These are phyloP conservation scores for Scaptomyza caliginosa DNA, from an alignment of 2,888 invertebrate species.

Conservation along the genomic window DNA sequence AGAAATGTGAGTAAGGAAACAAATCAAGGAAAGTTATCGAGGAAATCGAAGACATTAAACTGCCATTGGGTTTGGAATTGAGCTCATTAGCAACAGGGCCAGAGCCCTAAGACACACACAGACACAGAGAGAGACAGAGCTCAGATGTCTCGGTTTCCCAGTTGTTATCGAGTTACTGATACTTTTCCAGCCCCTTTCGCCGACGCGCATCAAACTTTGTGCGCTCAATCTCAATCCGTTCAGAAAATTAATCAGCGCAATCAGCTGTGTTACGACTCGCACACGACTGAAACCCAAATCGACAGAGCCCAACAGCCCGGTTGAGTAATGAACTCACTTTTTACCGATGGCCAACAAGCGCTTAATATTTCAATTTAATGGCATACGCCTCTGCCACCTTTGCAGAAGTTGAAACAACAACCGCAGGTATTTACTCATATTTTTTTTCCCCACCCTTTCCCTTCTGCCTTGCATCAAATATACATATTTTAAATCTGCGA, in stretches of 20 bases:
- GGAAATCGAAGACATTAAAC: slow-evolving; percentile 57
- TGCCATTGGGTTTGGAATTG: slow-evolving; percentile 37
- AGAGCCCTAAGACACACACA: not conserved
- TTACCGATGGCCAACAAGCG: slow-evolving; percentile 6
- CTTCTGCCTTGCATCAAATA: too few relatives aligned
- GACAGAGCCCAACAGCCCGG: slow-evolving; percentile 21
- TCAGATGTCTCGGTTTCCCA: slow-evolving; percentile 1
- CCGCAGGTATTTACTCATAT: slow-evolving; percentile 9
- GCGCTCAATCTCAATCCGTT: slow-evolving; percentile 41
- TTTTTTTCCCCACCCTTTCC: not conserved
- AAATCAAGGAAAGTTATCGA: slow-evolving; percentile 15
- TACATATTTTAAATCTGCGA: not conserved
- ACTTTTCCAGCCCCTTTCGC: not conserved
- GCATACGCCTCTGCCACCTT: not conserved
- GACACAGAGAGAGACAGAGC: not conserved
- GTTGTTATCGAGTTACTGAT: not conserved
- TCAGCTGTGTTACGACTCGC: slow-evolving; percentile 41
- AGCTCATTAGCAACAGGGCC: slow-evolving; percentile 61
- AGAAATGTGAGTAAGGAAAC: slow-evolving; percentile 12
- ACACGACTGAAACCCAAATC: slow-evolving; percentile 38
- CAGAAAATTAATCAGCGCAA: slow-evolving; percentile 68
- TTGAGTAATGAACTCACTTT: slow-evolving; percentile 38
- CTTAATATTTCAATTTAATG: slow-evolving; percentile 52
- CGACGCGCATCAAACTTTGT: not conserved
- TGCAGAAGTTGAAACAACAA: not conserved